phyloP scores from a whole-genome alignment of 2,797 vertebrate genomes.

The Picus viridis region DNA sequence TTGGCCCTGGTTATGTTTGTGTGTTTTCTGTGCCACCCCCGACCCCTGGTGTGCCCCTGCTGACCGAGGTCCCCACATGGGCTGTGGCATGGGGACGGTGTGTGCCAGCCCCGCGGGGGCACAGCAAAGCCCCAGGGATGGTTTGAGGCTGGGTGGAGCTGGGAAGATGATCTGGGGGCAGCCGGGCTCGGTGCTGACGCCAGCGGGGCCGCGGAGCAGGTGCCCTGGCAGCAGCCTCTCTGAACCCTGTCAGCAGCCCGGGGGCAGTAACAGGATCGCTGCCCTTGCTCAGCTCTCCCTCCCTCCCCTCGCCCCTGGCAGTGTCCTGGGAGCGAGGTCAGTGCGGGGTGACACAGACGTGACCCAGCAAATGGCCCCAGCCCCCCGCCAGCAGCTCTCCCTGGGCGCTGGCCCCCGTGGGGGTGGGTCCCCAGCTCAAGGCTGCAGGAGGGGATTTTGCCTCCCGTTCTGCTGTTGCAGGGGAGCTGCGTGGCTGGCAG shows the following conservation, averaged over 20 bases:
- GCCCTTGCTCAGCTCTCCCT: not conserved
- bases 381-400: not conserved
- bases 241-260: not conserved
- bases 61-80: accelerated
- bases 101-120: not conserved
- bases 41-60: too few relatives aligned
- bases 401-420: accelerated
- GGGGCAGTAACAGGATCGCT: conserved; percentile 4
- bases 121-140: not conserved
- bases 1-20: not conserved
- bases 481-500: accelerated
- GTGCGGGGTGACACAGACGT: accelerated
- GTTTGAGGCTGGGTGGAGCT: not conserved
- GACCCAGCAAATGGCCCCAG: not conserved
- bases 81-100: not conserved
- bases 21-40: not conserved
- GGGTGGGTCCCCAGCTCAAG: not conserved
- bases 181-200: not conserved
- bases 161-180: conserved; percentile 24
- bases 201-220: not conserved
- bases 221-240: conserved; percentile 48
- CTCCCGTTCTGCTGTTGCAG: not conserved
- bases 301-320: not conserved
- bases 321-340: not conserved
- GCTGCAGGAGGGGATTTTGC: not conserved